Evolutionary conservation across 2,888 invertebrate species (phyloP), one percentile per base, ranked within the genome.

Genomic region (Acrobeloides nanus): DNA sequence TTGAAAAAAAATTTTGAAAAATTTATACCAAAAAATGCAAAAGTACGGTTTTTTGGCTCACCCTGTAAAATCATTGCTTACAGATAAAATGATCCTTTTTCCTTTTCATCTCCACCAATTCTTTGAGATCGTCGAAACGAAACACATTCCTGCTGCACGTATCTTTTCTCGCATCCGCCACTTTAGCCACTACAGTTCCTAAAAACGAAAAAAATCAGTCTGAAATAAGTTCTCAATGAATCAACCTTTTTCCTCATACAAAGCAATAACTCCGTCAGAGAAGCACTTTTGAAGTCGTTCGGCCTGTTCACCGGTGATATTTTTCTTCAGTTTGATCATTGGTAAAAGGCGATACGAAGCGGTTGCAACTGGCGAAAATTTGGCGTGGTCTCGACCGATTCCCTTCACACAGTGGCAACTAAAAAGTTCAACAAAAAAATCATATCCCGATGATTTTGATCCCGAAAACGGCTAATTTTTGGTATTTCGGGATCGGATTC

Each of bases 331-430:
- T 48, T 78, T 81, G 40, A 99, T 86, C 61, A 87, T 84, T 0
- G 97, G 97, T 44, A 93, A 78, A 7, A 95, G 78, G 45, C 95
- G 82, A 75, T 97, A 99, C 27, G 84, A 84, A 1, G 89, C 92
- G 3, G 92, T 90, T 1, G 89, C 88, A 59, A 97, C 97, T 43
- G 97, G 95, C 21, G 92, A 90, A 79, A 95, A 97, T 76, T 97
- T 99, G 0, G 95, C 93, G 79, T 97, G 97, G 76, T 95, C 95
- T 69, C 83, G 84, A 3, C 95, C 95, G 62, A 87, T 82, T n/a
- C 95, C 89, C 78, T 97, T 97, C 1, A 89, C 84, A 49, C 92
- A 93, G 59, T 88, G 80, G 68, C 93, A 79, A 68, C 84, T 47
- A n/a, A 37, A 53, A n/a, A n/a, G n/a, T n/a, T n/a, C n/a, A n/a